Base-by-base conservation (phyloP, 2,113 vertebrate genomes). In the Steatornis caripensis region DNA sequence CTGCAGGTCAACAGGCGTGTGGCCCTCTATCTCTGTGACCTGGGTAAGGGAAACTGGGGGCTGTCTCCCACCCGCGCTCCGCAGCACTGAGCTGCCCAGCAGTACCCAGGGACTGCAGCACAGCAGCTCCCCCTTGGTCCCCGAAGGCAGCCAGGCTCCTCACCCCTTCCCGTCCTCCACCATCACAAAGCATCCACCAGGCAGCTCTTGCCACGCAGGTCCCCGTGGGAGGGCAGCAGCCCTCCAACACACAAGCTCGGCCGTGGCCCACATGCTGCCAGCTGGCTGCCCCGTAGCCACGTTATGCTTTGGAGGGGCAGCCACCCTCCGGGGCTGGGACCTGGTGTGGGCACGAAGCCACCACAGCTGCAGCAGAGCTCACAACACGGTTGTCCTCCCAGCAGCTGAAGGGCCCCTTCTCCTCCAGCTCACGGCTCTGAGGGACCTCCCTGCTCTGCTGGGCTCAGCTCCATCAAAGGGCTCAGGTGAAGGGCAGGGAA, bases 1-100 rank as follows among this genome's bases (percentile, higher is more conserved):
- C 93, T 53, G 7, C 93, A 99, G 99, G 86, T 99, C 77, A 99
- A 99, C 98, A 98, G 97, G 87, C 32, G 0, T 0, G 98, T 99
- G 93, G 98, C 99, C 2, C 94, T 98, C n/a, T 98, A 97, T 64
- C 98, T 99, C 29, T 99, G 99, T 57, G 39, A 98, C 3, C 91
- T 99, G 14, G 99, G 99, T 99, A 97, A 98, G 98, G 75, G 51
- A 45, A 49, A 45, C 3, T 1, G 4, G 30, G 41, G 51, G 27
- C 12, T 32, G 15, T 16, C 24, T 19, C 30, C 61, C 45, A n/a
- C 62, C 54, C 5, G 9, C 30, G 9, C 58, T 64, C 70, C 26
- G 6, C 23, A 24, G 21, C 4, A 0, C 60, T 2, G 1, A 81
- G 54, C 46, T 16, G 21, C 37, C 58, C 61, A 32, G 48, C 24